A percentile compares a stretch with the other conserved stretches of the same genome.
phyloP scores from a whole-genome alignment of 2,113 vertebrate genomes.

The Trogon surrucura region DNA sequence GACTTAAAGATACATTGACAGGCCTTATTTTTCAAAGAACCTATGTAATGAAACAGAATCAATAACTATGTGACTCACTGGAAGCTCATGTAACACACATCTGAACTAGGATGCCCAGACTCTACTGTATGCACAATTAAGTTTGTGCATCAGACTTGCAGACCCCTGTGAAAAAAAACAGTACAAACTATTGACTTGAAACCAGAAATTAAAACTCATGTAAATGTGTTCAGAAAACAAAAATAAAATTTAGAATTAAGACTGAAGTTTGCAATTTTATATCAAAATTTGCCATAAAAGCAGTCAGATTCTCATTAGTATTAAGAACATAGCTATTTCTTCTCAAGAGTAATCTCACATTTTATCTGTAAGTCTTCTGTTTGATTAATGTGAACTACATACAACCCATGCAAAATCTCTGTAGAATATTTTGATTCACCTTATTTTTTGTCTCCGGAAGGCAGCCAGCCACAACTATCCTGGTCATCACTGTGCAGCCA shows the following conservation, averaged over 20 bases:
- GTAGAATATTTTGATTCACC: background rate
- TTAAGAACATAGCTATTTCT: background rate
- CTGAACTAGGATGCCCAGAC: background rate
- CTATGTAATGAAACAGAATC: background rate
- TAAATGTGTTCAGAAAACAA: background rate
- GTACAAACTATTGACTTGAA: background rate
- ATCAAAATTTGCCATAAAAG: background rate
- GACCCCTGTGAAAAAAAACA: background rate
- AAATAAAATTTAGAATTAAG: background rate
- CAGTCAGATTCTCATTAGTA: background rate
- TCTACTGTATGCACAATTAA: background rate
- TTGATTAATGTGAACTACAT: background rate
- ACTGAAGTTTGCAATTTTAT: background rate
- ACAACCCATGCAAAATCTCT: background rate
- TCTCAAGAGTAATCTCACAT: background rate
- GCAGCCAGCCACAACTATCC: background rate
- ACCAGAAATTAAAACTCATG: background rate
- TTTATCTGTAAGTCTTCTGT: background rate
- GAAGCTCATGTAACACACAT: background rate
- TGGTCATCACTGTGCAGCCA: background rate
- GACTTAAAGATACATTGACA: background rate
- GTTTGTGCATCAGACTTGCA: background rate
- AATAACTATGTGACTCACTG: background rate
- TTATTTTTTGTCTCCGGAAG: background rate
- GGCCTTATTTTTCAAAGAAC: background rate